Evolutionary conservation across 1,140 invertebrate genomes (phyloP), one percentile per base, ranked within the genome.

Genomic region (Copidosoma floridanum): DNA sequence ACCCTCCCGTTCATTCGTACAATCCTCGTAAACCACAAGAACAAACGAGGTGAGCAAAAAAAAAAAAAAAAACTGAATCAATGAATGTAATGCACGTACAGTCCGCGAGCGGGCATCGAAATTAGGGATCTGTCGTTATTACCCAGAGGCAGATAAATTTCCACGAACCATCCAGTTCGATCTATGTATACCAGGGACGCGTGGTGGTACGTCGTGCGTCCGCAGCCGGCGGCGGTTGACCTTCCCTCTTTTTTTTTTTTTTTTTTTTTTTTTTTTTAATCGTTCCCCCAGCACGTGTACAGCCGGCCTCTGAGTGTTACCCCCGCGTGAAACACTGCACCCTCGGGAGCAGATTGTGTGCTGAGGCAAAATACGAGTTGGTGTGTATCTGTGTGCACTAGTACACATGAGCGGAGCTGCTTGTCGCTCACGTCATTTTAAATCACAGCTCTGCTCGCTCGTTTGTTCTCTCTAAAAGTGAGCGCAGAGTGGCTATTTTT

Each of bases 101-200:
- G n/a, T n/a, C n/a, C n/a, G n/a, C n/a, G 29, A 32, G 29, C n/a
- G 12, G 14, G 35, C 46, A 14, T 5, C 18, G 38, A 62, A 41
- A 24, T 51, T 32, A 62, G 60, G 53, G 57, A 52, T 56, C 38
- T 41, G 53, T 62, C 60, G 46, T 62, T 62, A 62, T 62, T 63
- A 63, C 61, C 60, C 50, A 61, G 59, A 61, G 66, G 65, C 64
- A 69, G 72, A 74, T 75, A 75, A 74, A 75, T 75, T 72, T 66
- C 67, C 64, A 51, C 65, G 61, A 61, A 70, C 68, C 61, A 71
- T n/a, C n/a, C n/a, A n/a, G n/a, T n/a, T n/a, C n/a, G n/a, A n/a
- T n/a, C n/a, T n/a, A n/a, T n/a, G n/a, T n/a, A n/a, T n/a, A n/a
- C n/a, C 69, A 73, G 64, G 54, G 71, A 72, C 63, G 63, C n/a